These are phyloP conservation scores for Tauraco hartlaubi DNA, from an alignment of 2,797 vertebrate genomes.

Conservation along the genomic window DNA sequence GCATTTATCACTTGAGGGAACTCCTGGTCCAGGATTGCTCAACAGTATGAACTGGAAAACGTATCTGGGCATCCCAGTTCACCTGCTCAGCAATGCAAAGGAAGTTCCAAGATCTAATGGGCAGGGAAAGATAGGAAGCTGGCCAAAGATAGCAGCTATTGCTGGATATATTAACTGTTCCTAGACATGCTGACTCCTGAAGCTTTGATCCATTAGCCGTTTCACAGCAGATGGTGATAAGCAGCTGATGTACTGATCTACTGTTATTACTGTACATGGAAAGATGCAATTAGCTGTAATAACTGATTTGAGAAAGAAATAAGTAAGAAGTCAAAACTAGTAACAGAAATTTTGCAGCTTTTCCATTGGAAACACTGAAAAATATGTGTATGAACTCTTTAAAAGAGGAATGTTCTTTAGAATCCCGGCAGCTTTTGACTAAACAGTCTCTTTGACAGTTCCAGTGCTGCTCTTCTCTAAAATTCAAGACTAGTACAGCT, in stretches of 20 bases:
- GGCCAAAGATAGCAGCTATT: not conserved
- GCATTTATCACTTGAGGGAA: not conserved
- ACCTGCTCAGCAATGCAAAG: conserved; percentile 1
- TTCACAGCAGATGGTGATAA: not conserved
- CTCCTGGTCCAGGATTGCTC: not conserved
- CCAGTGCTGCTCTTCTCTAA: not conserved
- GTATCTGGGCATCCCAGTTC: not conserved
- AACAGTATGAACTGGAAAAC: not conserved
- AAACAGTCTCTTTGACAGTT: not conserved
- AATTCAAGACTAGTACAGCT: not conserved
- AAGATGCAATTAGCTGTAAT: not conserved
- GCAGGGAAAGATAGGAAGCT: not conserved
- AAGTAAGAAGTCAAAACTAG: not conserved
- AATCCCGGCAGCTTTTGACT: not conserved
- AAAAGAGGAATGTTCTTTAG: not conserved
- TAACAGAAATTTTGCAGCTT: not conserved
- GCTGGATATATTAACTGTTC: not conserved
- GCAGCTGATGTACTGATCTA: not conserved
- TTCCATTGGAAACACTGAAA: not conserved
- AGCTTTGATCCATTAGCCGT: not conserved
- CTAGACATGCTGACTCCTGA: not conserved
- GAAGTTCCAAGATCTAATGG: not conserved
- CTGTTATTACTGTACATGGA: not conserved
- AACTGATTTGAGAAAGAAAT: not conserved
- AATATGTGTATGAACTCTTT: not conserved